Conservation (phyloP, 2,888 invertebrate species). For the Napeogenes sylphis region DNA sequence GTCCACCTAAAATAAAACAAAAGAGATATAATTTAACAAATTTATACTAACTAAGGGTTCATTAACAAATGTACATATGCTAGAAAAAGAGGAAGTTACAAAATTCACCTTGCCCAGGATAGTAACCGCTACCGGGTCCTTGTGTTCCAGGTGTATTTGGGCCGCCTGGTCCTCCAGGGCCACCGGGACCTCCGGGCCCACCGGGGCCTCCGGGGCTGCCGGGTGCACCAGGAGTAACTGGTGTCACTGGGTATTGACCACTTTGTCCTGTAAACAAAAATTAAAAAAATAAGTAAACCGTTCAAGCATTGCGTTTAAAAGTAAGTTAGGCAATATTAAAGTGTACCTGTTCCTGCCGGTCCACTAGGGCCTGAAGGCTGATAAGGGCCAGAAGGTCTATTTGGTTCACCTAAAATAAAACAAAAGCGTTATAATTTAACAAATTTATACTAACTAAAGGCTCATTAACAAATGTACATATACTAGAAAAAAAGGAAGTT, state of each 20-base stretch:
- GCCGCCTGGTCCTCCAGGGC: constrained; percentile 39
- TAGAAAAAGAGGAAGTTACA: neutral
- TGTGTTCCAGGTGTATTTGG: neutral
- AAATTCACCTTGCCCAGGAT: constrained; percentile 18
- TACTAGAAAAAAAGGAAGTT: no score
- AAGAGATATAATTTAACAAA: no score
- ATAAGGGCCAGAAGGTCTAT: constrained; percentile 38
- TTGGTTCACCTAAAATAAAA: constrained; percentile 40
- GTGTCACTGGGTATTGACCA: constrained; percentile 53
- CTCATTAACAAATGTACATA: no score
- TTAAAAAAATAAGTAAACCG: no score
- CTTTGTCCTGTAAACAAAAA: constrained; percentile 44
- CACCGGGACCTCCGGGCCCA: constrained; percentile 33
- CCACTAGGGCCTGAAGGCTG: constrained; percentile 4
- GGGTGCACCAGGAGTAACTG: constrained; percentile 30
- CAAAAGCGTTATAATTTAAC: no score
- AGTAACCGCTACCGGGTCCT: constrained; percentile 14
- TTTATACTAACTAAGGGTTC: no score
- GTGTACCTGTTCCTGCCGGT: constrained; percentile 8
- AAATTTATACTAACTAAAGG: no score
- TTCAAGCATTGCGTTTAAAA: no score
- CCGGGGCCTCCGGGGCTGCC: constrained; percentile 26
- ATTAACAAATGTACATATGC: no score
- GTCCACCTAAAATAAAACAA: neutral
- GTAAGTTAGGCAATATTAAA: neutral